Percentiles rank a stretch among this genome's conserved stretches.
Conservation (phyloP, 2,888 invertebrate genomes). For the Cataglyphis rosenhaueri region DNA sequence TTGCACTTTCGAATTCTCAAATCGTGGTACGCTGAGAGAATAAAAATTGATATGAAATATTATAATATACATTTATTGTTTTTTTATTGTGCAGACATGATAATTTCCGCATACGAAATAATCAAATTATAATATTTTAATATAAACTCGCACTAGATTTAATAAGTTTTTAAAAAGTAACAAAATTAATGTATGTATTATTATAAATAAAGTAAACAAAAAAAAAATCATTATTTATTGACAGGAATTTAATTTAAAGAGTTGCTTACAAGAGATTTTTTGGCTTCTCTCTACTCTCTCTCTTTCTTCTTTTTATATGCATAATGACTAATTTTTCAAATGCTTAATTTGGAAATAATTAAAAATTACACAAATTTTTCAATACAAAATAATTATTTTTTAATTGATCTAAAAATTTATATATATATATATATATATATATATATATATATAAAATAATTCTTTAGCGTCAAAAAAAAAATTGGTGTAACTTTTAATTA, state of each 20-base stretch:
- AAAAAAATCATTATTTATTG: too few species aligned
- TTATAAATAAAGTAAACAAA: too few species aligned
- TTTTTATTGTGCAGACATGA: background rate
- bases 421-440: too few species aligned
- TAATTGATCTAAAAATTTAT: too few species aligned
- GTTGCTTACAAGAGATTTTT: background rate
- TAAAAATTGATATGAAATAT: background rate
- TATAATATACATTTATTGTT: background rate
- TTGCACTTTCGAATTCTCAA: slow-evolving; percentile 23
- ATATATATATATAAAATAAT: too few species aligned
- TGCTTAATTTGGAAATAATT: background rate
- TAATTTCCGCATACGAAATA: background rate
- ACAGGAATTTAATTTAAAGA: too few species aligned
- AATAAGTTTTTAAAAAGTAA: too few species aligned
- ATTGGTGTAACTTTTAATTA: background rate
- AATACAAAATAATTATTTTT: too few species aligned
- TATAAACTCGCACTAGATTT: too few species aligned
- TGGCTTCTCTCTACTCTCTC: background rate
- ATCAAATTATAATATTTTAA: background rate
- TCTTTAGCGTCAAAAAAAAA: background rate
- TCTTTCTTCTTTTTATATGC: background rate
- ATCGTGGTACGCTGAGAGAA: background rate
- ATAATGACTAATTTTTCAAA: background rate
- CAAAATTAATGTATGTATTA: too few species aligned
- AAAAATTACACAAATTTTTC: background rate